A percentile compares a stretch with the other conserved stretches of the same genome.
phyloP scores from a whole-genome alignment of 2,113 vertebrate species.

The Cyprinodon tularosa region DNA sequence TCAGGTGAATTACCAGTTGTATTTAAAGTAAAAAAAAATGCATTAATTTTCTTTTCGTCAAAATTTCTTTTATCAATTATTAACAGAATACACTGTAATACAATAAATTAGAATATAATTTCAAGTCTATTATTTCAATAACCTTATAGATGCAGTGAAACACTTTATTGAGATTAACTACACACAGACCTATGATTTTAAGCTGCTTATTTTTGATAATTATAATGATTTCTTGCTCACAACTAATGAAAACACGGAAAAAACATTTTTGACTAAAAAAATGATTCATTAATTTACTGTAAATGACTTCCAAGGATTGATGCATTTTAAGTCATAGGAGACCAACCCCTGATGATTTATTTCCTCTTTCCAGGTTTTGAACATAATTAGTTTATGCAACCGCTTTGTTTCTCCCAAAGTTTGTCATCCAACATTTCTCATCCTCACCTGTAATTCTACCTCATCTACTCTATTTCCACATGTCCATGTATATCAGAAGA shows the following conservation, averaged over 20 bases:
- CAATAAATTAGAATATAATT: neutral
- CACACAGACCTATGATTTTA: neutral
- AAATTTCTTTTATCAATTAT: neutral
- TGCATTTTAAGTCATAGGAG: neutral
- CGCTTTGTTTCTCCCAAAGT: neutral
- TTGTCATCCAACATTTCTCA: neutral
- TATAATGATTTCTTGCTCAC: too few relatives aligned
- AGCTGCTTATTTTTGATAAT: too few relatives aligned
- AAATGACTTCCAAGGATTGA: neutral
- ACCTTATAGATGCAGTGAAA: neutral
- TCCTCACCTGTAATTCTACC: neutral
- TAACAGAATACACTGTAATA: neutral
- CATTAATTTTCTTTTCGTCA: too few relatives aligned
- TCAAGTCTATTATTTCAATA: neutral
- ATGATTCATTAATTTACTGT: neutral
- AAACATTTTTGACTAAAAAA: neutral
- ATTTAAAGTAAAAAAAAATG: too few relatives aligned
- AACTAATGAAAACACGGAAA: too few relatives aligned
- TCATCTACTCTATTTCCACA: constrained; percentile 24
- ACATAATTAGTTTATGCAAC: constrained; percentile 3
- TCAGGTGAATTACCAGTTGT: too few relatives aligned
- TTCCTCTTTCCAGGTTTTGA: constrained; percentile 1
- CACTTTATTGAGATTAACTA: neutral
- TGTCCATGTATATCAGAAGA: constrained; percentile 4
- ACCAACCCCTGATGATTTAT: neutral